Base-by-base conservation (phyloP, 1,140 invertebrate species). In the Zaprionus vittiger region DNA sequence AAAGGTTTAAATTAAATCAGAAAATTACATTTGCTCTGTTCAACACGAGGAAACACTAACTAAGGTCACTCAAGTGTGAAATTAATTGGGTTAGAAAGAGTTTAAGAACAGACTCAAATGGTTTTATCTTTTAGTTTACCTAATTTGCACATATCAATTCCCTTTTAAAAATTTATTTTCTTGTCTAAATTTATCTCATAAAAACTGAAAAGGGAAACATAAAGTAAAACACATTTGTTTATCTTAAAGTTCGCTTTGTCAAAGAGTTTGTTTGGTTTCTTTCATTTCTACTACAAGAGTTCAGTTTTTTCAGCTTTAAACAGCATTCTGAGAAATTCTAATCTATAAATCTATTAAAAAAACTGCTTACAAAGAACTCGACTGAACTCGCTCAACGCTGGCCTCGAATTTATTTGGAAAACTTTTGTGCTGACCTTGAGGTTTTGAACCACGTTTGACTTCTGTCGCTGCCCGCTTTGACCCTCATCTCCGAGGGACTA, bases 361-460 rank as follows among this genome's bases (percentile, higher is more conserved):
- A 56, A 56, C 26, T n/a, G 24, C 26, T 28, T 31, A 28, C 26
- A n/a, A 34, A 59, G n/a, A 20, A 17, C 31, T 54, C 26, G 1
- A 22, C 20, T 9, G 26, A n/a, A n/a, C 2, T 7, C n/a, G 5
- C 38, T 41, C 5, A n/a, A 6, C 38, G 5, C 38, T 41, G 5
- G 38, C 1, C 17, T 34, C n/a, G 44, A 49, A 60, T 68, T 57
- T 68, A 37, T 49, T 37, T 60, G 20, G 12, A 34, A 34, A 60
- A 44, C 26, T 68, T 49, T 61, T 54, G 7, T 5, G 12, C 34
- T 64, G 22, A 71, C 60, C 67, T 71, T 67, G 31, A 47, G 38
- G 22, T 37, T 62, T 44, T 55, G 15, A 7, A n/a, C 41, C 41
- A 6, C 41, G n/a, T 14, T 34, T 64, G 47, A 56, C 5, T 3